Evolutionary conservation across 2,797 vertebrate genomes (phyloP).

Genomic region (Psittacula derbiana): DNA sequence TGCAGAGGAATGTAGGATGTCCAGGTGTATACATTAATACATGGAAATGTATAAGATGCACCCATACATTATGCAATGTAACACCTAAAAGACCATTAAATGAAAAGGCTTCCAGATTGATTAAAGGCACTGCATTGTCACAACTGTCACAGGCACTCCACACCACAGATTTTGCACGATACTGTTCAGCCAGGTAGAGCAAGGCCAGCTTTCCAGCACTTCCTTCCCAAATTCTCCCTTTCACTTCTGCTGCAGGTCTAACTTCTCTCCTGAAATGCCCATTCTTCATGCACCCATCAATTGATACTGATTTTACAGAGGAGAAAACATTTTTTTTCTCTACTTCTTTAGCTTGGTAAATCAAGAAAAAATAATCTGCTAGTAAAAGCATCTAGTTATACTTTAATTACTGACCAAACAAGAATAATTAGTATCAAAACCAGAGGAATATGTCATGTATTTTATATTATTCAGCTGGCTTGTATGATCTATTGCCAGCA

Average conservation of each 20-base stretch:
- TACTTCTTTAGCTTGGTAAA: background rate
- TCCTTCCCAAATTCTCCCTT: background rate
- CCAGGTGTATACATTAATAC: background rate
- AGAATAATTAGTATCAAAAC: background rate
- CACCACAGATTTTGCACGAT: background rate
- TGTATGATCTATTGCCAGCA: background rate
- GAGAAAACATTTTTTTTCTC: background rate
- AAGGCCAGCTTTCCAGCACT: background rate
- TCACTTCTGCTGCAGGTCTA: background rate
- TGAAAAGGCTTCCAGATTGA: background rate
- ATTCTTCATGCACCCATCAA: rapidly evolving
- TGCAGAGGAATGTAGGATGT: background rate
- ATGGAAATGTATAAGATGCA: rapidly evolving
- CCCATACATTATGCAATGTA: background rate
- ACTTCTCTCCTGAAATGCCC: background rate
- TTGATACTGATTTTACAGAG: background rate
- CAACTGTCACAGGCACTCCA: background rate
- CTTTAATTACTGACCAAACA: background rate
- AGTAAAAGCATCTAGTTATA: background rate
- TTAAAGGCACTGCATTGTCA: rapidly evolving
- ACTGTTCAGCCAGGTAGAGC: background rate
- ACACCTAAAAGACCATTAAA: background rate
- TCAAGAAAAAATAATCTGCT: background rate
- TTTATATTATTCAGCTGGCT: background rate
- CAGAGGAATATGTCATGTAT: background rate